Percentiles rank a stretch among this genome's conserved stretches.
Evolutionary conservation across 2,797 vertebrate genomes (phyloP).

Genomic region (Eulemur coronatus): DNA sequence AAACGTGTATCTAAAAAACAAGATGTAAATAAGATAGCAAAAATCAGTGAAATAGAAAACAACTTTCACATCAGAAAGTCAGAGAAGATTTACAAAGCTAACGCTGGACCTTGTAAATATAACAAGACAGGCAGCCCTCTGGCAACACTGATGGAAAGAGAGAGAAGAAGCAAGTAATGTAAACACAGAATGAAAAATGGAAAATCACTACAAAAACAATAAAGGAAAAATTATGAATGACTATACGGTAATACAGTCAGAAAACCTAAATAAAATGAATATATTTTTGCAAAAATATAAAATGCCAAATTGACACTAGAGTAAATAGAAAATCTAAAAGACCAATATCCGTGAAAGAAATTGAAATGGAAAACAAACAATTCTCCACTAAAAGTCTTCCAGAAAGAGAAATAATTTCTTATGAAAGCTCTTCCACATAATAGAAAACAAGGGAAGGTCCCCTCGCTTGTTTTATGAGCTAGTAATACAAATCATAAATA

Average conservation of each 20-base stretch:
- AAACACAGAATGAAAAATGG: neutral
- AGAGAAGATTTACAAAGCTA: neutral
- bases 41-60: neutral
- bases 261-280: neutral
- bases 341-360: neutral
- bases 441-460: neutral
- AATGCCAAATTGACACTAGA: neutral
- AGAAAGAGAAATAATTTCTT: neutral
- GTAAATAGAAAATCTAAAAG: neutral
- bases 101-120: neutral
- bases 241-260: fast-evolving
- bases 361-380: neutral
- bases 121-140: too few relatives aligned
- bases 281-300: neutral
- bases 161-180: neutral
- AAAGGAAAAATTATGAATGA: neutral
- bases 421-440: neutral
- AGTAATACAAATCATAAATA: neutral
- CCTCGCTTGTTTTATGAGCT: neutral
- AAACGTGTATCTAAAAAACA: neutral
- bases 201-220: neutral
- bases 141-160: neutral
- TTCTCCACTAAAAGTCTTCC: neutral
- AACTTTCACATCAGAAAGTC: neutral
- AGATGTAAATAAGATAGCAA: neutral